phyloP scores from a whole-genome alignment of 2,888 invertebrate genomes.

The Reticulitermes lucifugus region DNA sequence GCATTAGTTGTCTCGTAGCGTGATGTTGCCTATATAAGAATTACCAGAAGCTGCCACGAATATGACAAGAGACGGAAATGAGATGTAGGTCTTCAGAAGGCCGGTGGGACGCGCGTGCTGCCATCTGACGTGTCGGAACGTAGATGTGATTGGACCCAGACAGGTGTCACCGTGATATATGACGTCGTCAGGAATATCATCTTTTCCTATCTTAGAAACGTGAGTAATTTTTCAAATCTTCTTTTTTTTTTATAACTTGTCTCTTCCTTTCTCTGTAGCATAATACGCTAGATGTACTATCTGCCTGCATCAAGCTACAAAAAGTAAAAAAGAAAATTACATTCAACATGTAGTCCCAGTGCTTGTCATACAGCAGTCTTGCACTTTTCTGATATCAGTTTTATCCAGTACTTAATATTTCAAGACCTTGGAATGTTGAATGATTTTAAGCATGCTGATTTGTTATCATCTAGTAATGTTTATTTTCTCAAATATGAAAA shows the following conservation, averaged over 20 bases:
- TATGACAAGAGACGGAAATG: conserved; percentile 24
- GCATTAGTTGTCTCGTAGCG: too few relatives aligned
- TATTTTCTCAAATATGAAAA: too few relatives aligned
- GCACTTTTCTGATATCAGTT: too few relatives aligned
- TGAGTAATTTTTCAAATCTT: conserved; percentile 36
- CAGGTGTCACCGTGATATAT: conserved; percentile 42
- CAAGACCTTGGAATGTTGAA: too few relatives aligned
- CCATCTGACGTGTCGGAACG: conserved; percentile 24
- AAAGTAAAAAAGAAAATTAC: not conserved
- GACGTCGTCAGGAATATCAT: conserved; percentile 36
- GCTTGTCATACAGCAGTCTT: too few relatives aligned
- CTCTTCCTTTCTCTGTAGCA: too few relatives aligned
- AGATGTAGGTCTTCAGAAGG: conserved; percentile 10
- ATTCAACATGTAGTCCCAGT: too few relatives aligned
- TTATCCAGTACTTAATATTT: too few relatives aligned
- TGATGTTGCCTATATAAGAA: not conserved
- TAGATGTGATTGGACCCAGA: conserved; percentile 37
- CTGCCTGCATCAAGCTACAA: not conserved
- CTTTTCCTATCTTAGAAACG: conserved; percentile 34
- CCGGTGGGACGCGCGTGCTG: conserved; percentile 4
- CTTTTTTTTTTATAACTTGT: not conserved
- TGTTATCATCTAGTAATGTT: too few relatives aligned
- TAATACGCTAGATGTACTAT: not conserved
- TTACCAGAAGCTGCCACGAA: not conserved
- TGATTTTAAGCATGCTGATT: too few relatives aligned